Percentiles rank a stretch among this genome's conserved stretches.
Evolutionary conservation across 53 echinoderm and acorn worm genomes (phyloP).

Genomic region (Glandiceps talaboti): DNA sequence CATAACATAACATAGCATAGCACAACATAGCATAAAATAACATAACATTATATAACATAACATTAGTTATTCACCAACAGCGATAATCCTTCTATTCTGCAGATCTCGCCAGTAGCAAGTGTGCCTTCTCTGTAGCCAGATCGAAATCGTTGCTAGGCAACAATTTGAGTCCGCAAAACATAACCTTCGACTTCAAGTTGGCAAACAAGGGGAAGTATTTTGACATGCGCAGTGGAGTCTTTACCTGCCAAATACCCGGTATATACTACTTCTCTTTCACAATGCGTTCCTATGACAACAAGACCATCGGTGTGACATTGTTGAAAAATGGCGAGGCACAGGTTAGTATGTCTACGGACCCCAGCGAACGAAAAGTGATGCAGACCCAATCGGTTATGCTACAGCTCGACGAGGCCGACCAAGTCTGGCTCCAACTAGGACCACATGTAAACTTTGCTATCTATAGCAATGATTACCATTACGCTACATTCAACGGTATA

Average conservation of each 20-base stretch:
- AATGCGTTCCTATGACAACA: slow-evolving; percentile 44
- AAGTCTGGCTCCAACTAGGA: slow-evolving; percentile 34
- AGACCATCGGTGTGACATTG: slow-evolving; percentile 35
- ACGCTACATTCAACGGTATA: slow-evolving; percentile 70
- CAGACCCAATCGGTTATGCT: slow-evolving; percentile 49
- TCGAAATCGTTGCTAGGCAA: slow-evolving; percentile 24
- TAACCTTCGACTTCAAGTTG: slow-evolving; percentile 44
- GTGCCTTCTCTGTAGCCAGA: slow-evolving; percentile 17
- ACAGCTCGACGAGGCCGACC: slow-evolving; percentile 44
- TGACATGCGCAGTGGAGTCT: slow-evolving; percentile 36
- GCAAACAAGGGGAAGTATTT: slow-evolving; percentile 70
- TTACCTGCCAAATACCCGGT: slow-evolving; percentile 48
- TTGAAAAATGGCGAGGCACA: slow-evolving; percentile 46
- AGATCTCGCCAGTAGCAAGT: too few species aligned
- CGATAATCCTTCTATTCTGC: too few species aligned
- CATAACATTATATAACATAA: too few species aligned
- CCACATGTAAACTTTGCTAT: slow-evolving; percentile 43
- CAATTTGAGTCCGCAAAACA: background rate
- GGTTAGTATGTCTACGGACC: slow-evolving; percentile 26
- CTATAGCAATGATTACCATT: slow-evolving; percentile 55
- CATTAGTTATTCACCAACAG: too few species aligned
- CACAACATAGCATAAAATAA: too few species aligned
- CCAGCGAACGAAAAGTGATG: slow-evolving; percentile 44
- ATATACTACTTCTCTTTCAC: slow-evolving; percentile 64
- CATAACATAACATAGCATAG: too few species aligned